phyloP scores from a whole-genome alignment of 1,140 invertebrate genomes.

The Drosophila chauvacae region DNA sequence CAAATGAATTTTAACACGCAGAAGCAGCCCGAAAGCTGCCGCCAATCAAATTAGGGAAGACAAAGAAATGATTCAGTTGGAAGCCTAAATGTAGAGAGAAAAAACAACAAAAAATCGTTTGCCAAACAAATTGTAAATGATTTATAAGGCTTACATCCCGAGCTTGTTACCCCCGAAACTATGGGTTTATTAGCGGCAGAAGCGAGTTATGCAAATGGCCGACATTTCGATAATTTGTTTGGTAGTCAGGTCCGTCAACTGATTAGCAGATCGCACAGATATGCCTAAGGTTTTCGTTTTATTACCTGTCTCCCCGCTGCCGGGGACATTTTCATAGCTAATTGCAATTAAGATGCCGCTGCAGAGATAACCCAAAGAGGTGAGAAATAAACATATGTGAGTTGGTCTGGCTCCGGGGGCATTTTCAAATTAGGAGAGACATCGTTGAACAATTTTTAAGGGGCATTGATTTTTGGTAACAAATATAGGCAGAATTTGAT shows the following conservation, averaged over 20 bases:
- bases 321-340: constrained; percentile 71
- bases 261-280: constrained; percentile 74
- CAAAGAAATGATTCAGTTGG: constrained; percentile 71
- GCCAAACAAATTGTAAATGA: constrained; percentile 70
- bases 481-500: not conserved
- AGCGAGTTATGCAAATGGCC: constrained; percentile 68
- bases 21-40: constrained; percentile 34
- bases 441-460: constrained; percentile 4
- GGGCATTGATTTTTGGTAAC: not conserved
- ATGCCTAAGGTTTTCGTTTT: constrained; percentile 52
- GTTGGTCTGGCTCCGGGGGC: not conserved
- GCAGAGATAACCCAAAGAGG: constrained; percentile 60
- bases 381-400: constrained; percentile 68
- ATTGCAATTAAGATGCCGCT: constrained; percentile 76
- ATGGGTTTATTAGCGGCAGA: constrained; percentile 62
- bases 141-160: constrained; percentile 50
- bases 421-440: constrained; percentile 10
- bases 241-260: constrained; percentile 61
- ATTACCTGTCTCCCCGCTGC: constrained; percentile 12
- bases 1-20: constrained; percentile 66
- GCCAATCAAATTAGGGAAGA: constrained; percentile 71
- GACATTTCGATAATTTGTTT: constrained; percentile 70
- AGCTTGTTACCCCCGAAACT: constrained; percentile 66
- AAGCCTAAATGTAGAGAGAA: constrained; percentile 10
- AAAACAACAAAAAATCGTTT: constrained; percentile 2